phyloP scores from a whole-genome alignment of 2,113 vertebrate species.

The Notothenia coriiceps region DNA sequence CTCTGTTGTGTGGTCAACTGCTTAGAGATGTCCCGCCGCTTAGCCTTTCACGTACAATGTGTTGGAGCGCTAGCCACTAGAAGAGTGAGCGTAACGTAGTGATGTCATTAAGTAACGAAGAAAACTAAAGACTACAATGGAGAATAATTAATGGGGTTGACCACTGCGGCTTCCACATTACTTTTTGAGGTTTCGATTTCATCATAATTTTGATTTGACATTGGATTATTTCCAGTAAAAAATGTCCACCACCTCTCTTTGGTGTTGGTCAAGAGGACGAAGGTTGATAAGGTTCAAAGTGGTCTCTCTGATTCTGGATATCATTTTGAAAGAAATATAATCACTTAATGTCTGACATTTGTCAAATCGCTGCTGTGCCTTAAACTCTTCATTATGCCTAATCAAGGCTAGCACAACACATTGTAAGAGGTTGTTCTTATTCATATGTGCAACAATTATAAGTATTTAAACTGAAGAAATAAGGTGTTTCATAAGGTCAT shows the following conservation, averaged over 20 bases:
- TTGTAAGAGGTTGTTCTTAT: not conserved
- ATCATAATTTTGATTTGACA: not conserved
- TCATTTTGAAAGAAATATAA: not conserved
- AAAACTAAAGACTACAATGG: no score
- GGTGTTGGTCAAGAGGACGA: slow-evolving; percentile 12
- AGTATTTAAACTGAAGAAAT: no score
- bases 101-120: no score
- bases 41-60: no score
- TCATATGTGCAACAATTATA: no score
- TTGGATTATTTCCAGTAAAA: not conserved
- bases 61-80: no score
- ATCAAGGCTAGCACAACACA: slow-evolving; percentile 10
- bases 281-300: not conserved
- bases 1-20: no score
- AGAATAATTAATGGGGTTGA: not conserved
- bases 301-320: slow-evolving; percentile 17
- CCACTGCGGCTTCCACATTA: not conserved
- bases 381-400: slow-evolving; percentile 37
- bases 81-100: no score
- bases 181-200: not conserved
- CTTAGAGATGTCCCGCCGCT: no score
- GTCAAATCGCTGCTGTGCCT: slow-evolving; percentile 55
- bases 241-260: not conserved
- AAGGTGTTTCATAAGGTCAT: not conserved
- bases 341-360: slow-evolving; percentile 12